Evolutionary conservation across 1,140 invertebrate genomes (phyloP).

Genomic region (Hydropsyche tenuis): DNA sequence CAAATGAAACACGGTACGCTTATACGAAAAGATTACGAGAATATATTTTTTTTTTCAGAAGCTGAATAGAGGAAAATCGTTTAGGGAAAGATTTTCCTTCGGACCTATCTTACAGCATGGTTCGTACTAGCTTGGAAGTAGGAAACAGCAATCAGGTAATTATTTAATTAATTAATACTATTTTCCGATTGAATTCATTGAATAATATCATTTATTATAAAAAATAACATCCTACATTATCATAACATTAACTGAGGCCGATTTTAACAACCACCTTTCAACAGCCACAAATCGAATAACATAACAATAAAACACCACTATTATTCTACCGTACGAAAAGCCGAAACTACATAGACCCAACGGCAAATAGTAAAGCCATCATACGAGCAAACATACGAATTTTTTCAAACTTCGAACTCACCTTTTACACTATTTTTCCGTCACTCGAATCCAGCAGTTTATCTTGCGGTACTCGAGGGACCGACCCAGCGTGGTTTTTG

Average conservation of each 20-base stretch:
- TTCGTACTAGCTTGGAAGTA: conserved; percentile 46
- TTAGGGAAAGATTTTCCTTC: neutral
- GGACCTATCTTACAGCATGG: conserved; percentile 35
- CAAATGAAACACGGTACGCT: neutral
- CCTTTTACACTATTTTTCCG: neutral
- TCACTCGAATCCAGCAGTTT: neutral
- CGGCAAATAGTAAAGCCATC: too few species aligned
- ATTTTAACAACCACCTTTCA: too few species aligned
- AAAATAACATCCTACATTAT: too few species aligned
- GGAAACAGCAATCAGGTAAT: conserved; percentile 50
- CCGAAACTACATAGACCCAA: too few species aligned
- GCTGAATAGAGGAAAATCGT: neutral
- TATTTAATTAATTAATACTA: too few species aligned
- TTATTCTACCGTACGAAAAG: too few species aligned
- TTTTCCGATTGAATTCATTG: too few species aligned
- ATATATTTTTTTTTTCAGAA: neutral
- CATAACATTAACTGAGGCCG: too few species aligned
- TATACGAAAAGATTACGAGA: neutral
- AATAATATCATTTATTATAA: too few species aligned
- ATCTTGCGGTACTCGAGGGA: neutral
- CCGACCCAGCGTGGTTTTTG: neutral
- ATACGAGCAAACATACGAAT: too few species aligned
- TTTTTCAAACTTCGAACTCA: neutral
- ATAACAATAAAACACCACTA: too few species aligned
- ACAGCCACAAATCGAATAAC: too few species aligned